These are phyloP conservation scores for Cricetomys ansorgei DNA, from an alignment of 2,113 vertebrate species.

Conservation along the genomic window DNA sequence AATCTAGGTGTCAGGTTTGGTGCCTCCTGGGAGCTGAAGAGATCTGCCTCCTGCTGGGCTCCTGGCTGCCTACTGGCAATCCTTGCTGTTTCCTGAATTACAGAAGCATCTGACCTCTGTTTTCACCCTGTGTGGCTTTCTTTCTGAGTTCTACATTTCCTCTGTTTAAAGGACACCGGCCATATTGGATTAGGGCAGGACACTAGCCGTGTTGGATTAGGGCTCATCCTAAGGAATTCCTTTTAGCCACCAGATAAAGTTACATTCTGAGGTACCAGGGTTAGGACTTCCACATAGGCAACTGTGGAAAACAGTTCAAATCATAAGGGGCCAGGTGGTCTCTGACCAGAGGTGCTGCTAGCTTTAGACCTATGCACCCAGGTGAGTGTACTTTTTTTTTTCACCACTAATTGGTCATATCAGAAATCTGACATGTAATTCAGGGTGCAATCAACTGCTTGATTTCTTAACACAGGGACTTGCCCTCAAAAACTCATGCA, in stretches of 20 bases:
- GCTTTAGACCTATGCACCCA: background rate
- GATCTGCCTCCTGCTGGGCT: background rate
- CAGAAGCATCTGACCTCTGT: background rate
- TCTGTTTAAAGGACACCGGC: background rate
- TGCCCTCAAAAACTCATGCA: background rate
- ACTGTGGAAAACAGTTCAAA: background rate
- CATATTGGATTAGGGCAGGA: background rate
- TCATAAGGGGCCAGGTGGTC: background rate
- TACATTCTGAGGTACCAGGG: background rate
- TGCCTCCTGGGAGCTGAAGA: background rate
- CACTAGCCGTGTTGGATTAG: background rate
- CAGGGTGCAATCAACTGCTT: background rate
- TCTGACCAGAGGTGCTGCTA: background rate
- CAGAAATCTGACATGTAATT: background rate
- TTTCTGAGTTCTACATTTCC: background rate
- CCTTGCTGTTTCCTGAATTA: no score
- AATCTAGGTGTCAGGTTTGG: background rate
- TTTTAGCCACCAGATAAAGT: conserved; percentile 27
- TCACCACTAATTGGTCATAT: conserved; percentile 5
- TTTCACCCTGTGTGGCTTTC: background rate
- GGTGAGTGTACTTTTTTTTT: background rate
- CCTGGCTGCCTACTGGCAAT: background rate
- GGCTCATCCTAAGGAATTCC: background rate
- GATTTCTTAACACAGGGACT: background rate
- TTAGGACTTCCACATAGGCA: background rate